Evolutionary conservation across 2,888 invertebrate species (phyloP), one percentile per base, ranked within the genome.

Genomic region (Pachydiplax longipennis): DNA sequence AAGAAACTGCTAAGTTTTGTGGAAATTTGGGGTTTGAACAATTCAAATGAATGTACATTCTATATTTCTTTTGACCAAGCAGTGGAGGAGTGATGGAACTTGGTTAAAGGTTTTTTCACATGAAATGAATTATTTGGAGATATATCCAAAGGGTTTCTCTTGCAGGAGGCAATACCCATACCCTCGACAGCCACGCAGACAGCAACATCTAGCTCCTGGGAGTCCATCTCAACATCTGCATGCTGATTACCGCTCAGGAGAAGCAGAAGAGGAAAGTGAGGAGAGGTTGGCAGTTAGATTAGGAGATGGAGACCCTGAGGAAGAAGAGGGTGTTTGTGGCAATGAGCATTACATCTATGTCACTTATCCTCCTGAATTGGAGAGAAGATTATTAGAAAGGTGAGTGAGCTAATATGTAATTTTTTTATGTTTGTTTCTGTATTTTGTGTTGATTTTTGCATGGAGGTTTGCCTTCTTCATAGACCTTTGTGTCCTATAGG

Each of bases 341-440:
- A 90, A 58, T 83, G 94, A 94, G 92, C 97, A 97, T 93, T 98
- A 97, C 94, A 97, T 98, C 93, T 98, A 97, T 94, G 97, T 97
- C 92, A 97, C 97, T 90, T 98, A 97, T 95, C 98, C 98, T 92
- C 97, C 97, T 73, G 97, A 98, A 94, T 95, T 98, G 92, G 97
- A 98, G 94, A 96, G 97, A 93, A 95, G 97, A 92, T 95, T 97
- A 93, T 95, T 97, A 92, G 97, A 97, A 95, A 97, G 97, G 97
- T 97, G 95, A 92, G 93, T 93, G 91, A 82, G 94, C 93, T 91
- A 92, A 93, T 90, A 35, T 83, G 35, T 37, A 37, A 37, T 44
- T 44, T 25, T 48, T 58, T 12, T 12, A 6, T 61, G 22, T 22
- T n/a, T 37, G 53, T 53, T 15, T 18, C 53, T 18, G 1, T 53